Evolutionary conservation across 2,888 invertebrate genomes (phyloP).

Genomic region (Eilema griseolum): DNA sequence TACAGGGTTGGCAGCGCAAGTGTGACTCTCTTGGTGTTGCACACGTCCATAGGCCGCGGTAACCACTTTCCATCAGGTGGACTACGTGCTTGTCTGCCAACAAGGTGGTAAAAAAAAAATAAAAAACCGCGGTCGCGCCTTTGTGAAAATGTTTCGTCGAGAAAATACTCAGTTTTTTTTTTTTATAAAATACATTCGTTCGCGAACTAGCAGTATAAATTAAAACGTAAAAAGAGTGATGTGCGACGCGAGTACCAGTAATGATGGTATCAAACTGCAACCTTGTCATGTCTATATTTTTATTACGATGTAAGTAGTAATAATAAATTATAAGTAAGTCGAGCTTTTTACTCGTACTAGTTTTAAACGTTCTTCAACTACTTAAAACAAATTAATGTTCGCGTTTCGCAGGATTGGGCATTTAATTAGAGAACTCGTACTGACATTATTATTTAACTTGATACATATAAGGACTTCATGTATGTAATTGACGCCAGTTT

Average conservation of each 20-base stretch:
- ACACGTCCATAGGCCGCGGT: too few relatives aligned
- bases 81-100: too few relatives aligned
- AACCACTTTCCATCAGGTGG: too few relatives aligned
- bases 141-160: too few relatives aligned
- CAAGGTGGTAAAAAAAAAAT: too few relatives aligned
- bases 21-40: too few relatives aligned
- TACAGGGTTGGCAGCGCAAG: too few relatives aligned
- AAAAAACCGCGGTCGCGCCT: too few relatives aligned
- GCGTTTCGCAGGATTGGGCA: conserved; percentile 73
- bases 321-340: background rate
- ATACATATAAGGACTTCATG: conserved; percentile 78
- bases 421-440: conserved; percentile 74
- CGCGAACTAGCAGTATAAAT: background rate
- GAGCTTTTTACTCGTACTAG: background rate
- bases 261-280: background rate
- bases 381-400: conserved; percentile 37
- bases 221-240: background rate
- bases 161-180: too few relatives aligned
- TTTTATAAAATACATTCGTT: background rate
- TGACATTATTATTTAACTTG: conserved; percentile 72
- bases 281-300: background rate
- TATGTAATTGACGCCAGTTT: conserved; percentile 83
- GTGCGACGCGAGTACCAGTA: background rate
- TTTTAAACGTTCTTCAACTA: background rate
- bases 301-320: background rate